Percentiles rank a stretch among this genome's conserved stretches.
These are phyloP conservation scores for Drosophila malerkotliana DNA, from an alignment of 1,140 invertebrate species.

Conservation along the genomic window DNA sequence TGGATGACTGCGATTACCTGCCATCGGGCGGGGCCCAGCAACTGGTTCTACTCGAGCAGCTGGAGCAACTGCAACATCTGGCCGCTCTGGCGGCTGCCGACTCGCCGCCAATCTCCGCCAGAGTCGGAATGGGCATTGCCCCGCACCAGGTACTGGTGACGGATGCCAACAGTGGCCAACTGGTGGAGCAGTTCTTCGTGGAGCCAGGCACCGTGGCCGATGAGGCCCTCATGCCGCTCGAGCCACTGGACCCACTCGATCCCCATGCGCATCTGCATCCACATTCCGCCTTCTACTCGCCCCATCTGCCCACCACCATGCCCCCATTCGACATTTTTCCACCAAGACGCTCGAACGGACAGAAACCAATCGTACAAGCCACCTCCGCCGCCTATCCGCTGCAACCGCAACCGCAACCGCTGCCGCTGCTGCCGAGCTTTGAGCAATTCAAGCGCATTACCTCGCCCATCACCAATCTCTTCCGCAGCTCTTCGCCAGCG, in stretches of 20 bases:
- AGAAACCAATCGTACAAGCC: conserved; percentile 57
- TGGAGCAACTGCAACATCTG: conserved; percentile 75
- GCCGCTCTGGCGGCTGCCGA: conserved; percentile 75
- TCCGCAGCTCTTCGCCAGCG: conserved; percentile 71
- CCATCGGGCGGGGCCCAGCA: conserved; percentile 64
- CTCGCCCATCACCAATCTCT: conserved; percentile 80
- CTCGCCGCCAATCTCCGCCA: conserved; percentile 70
- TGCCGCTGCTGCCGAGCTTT: conserved; percentile 65
- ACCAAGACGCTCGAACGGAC: conserved; percentile 63
- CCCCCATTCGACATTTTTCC: conserved; percentile 14
- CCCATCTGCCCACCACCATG: conserved; percentile 48
- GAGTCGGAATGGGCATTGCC: conserved; percentile 50
- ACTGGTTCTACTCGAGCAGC: conserved; percentile 72
- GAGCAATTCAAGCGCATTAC: conserved; percentile 79
- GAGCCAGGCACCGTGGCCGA: conserved; percentile 67
- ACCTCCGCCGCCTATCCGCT: conserved; percentile 46
- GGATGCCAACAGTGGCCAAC: conserved; percentile 65
- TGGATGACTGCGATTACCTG: conserved; percentile 79
- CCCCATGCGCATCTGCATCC: conserved; percentile 67
- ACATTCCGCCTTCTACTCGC: conserved; percentile 60
- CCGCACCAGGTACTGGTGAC: conserved; percentile 68
- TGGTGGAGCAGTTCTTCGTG: conserved; percentile 75
- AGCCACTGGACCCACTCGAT: conserved; percentile 57
- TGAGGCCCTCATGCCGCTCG: conserved; percentile 43
- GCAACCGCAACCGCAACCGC: conserved; percentile 10